Base-by-base conservation (phyloP, 1,140 invertebrate species). In the Hycleus cichorii region DNA sequence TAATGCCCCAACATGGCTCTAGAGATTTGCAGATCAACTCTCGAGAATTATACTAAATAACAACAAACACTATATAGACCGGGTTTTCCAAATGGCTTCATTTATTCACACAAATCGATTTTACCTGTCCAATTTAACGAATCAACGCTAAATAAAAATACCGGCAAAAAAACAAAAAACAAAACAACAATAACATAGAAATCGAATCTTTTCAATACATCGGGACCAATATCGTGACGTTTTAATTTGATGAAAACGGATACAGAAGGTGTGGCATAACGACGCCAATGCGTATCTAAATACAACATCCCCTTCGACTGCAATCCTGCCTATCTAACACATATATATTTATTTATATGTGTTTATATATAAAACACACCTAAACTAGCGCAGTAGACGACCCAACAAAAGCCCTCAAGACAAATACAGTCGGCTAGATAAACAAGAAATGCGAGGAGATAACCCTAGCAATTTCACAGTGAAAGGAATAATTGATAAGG, bases 401-500 rank as follows among this genome's bases (percentile, higher is more conserved):
- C 48, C 46, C 49, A 59, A 59, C 58, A 59, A 59, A 59, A 51
- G 52, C 47, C 49, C 53, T 49, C 48, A 59, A 59, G 58, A 59
- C 54, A 59, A 59, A 59, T 59, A 59, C 58, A 59, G 52, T 59
- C 24, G 58, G 44, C 44, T 59, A 59, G 58, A 59, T 59, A 59
- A 59, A 59, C 58, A 59, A 59, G 58, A 54, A 59, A 55, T 42
- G 58, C 58, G 51, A 55, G 45, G 58, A 59, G 58, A 59, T 59
- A 59, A 59, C 58, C 58, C 58, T 38, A 54, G 51, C 47, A 59
- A 59, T 59, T 59, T 59, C 47, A 53, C 47, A 44, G 47, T 40
- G 58, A 55, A 59, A 58, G 58, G 58, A 59, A 59, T 59, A 59
- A 59, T 59, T 59, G 58, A 59, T 59, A 59, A 59, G 54, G 25